Percentiles rank a stretch among this genome's conserved stretches.
phyloP scores from a whole-genome alignment of 2,113 vertebrate species.

The Cynocephalus volans region DNA sequence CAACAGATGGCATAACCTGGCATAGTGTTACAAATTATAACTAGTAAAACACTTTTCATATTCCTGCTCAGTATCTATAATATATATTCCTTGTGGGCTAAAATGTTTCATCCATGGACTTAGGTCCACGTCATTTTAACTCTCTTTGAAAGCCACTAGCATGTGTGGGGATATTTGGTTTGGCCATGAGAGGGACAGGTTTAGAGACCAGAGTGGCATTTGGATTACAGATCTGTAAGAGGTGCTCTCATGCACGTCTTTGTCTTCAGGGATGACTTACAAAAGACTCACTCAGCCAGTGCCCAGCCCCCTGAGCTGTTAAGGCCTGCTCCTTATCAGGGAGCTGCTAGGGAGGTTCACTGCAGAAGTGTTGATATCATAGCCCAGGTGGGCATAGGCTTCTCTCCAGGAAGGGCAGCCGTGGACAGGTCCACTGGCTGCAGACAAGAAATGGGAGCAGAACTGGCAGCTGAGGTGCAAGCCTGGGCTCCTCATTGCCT shows the following conservation, averaged over 20 bases:
- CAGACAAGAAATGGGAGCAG: background rate
- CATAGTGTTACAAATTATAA: background rate
- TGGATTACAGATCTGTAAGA: background rate
- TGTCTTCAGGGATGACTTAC: background rate
- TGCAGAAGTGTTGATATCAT: background rate
- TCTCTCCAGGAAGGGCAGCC: background rate
- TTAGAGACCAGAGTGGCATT: background rate
- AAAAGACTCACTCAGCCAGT: background rate
- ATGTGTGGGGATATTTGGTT: background rate
- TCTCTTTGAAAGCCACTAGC: background rate
- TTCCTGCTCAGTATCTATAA: background rate
- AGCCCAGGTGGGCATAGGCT: background rate
- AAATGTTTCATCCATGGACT: background rate
- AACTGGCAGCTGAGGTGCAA: background rate
- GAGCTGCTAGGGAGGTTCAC: background rate
- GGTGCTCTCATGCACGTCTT: background rate
- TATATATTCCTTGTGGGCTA: background rate
- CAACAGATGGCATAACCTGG: background rate
- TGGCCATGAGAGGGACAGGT: background rate
- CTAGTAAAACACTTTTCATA: background rate
- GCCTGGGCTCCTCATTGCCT: background rate
- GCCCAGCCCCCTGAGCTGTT: rapidly evolving
- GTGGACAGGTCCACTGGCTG: rapidly evolving
- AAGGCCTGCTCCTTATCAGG: background rate
- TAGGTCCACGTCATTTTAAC: conserved; percentile 10